Base-by-base conservation (phyloP, 2,888 invertebrate species). In the Stenodera caucasica region DNA sequence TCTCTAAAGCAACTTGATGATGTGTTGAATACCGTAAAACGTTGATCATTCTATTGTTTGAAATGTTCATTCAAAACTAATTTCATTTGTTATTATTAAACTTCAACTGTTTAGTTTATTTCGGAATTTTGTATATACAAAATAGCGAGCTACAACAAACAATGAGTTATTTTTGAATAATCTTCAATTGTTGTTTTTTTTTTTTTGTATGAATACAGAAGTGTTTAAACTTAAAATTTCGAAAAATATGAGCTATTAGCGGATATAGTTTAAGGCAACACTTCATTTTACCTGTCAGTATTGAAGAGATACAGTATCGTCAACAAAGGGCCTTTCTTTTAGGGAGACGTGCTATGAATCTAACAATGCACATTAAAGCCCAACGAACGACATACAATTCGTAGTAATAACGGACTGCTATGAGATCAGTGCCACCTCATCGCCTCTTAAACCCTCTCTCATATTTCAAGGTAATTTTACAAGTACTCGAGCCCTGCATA, bases 381-480 rank as follows among this genome's bases (percentile, higher is more conserved):
- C 30, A 32, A 30, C 21, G 23, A 50, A 15, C 26, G 37, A 55
- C 45, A 45, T 35, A 35, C 59, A 58, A 63, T 63, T n/a, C n/a
- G n/a, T 57, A 57, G 60, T 63, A 56, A 63, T 56, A 56, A 52
- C 32, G 54, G 51, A 23, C 58, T 40, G 32, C n/a, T 57, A 49
- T 12, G 51, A 37, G 52, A 53, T 52, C 53, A 56, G 45, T 52
- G 56, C 18, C 30, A 26, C 65, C 67, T 71, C 70, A 70, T 71
- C 72, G 71, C 70, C 67, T 67, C 64, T 67, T 67, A 68, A 68
- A 40, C 66, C 37, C n/a, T n/a, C 69, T 63, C 70, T 68, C 73
- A 74, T 75, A 73, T 75, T 73, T 74, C 71, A 72, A 70, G 70
- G 72, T 72, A 74, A 74, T 74, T 74, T 74, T 69, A 68, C 73